These are phyloP conservation scores for Rhipidura dahli DNA, from an alignment of 2,113 vertebrate genomes.

Conservation along the genomic window DNA sequence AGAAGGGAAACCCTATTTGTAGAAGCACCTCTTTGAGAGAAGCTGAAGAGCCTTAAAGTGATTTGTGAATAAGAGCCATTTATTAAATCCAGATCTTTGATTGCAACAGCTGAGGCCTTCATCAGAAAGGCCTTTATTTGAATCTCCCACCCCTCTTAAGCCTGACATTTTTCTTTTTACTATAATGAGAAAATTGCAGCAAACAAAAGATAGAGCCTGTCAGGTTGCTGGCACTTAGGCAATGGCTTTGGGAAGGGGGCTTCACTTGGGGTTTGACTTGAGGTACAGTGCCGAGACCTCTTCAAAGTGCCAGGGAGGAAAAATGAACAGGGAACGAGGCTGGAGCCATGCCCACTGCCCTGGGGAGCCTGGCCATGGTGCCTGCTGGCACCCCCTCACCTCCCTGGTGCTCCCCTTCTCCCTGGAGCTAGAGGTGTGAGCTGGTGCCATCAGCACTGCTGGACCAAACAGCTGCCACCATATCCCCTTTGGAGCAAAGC, in stretches of 20 bases:
- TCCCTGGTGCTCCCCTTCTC: neutral
- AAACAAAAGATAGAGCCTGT: slow-evolving; percentile 17
- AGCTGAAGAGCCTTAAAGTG: slow-evolving; percentile 92
- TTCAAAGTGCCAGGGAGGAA: neutral
- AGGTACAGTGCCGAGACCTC: neutral
- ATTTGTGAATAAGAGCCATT: slow-evolving; percentile 95
- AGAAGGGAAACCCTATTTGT: slow-evolving; percentile 60
- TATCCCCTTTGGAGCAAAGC: neutral
- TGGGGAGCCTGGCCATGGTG: neutral
- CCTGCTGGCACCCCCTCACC: neutral
- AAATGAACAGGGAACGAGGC: neutral
- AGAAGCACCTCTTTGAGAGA: slow-evolving; percentile 80
- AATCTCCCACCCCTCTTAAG: slow-evolving; percentile 37
- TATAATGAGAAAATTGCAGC: slow-evolving; percentile 40
- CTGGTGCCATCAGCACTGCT: neutral
- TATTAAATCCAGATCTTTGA: slow-evolving; percentile 81
- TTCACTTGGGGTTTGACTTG: neutral
- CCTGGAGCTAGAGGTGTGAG: neutral
- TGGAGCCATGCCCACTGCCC: neutral
- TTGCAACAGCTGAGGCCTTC: slow-evolving; percentile 69
- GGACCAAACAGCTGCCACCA: neutral
- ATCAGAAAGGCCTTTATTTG: slow-evolving; percentile 67
- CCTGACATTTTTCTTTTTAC: slow-evolving; percentile 30
- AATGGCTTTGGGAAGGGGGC: neutral
- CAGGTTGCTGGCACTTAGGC: neutral